Base-by-base conservation (phyloP, 2,888 invertebrate genomes). In the Acrobasis repandana region DNA sequence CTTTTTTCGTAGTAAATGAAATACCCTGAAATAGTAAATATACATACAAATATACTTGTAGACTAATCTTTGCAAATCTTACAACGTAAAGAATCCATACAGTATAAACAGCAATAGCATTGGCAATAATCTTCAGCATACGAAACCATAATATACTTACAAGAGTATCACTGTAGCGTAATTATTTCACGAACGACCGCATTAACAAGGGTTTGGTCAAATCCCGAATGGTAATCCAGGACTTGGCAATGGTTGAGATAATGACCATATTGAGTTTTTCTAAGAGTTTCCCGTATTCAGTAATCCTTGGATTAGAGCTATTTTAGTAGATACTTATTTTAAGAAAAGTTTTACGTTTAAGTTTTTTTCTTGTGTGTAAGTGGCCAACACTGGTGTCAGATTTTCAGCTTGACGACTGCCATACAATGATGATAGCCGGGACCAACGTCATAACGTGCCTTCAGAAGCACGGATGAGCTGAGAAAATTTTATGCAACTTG, bases 161-260 rank as follows among this genome's bases (percentile, higher is more conserved):
- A 47, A 46, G 9, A 56, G 47, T 56, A 56, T 28, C 28, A 33
- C 28, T 20, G 28, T 28, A 33, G 47, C 10, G 6, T 48, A 57
- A 57, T 57, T 57, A 34, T 57, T 57, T 57, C 10, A 16, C 47
- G 46, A 57, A 47, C 47, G 57, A 16, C 15, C 10, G 33, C 57
- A 57, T 57, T 57, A 57, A 57, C 57, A 57, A 57, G 57, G 57
- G 57, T 57, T 57, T 57, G 47, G 57, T 15, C 33, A 34, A 57
- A 57, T 57, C 57, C 47, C 57, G n/a, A 48, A 47, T 57, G 57
- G 33, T 57, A 57, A 57, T 57, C 57, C 47, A 47, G 47, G 47
- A 3, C 33, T 33, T 15, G 18, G 47, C 14, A 48, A 57, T 16
- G 47, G 47, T 57, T 57, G 15, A 57, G 57, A 57, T 57, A 56